Evolutionary conservation across 2,888 invertebrate species (phyloP).

Genomic region (Heliconius ismenius): DNA sequence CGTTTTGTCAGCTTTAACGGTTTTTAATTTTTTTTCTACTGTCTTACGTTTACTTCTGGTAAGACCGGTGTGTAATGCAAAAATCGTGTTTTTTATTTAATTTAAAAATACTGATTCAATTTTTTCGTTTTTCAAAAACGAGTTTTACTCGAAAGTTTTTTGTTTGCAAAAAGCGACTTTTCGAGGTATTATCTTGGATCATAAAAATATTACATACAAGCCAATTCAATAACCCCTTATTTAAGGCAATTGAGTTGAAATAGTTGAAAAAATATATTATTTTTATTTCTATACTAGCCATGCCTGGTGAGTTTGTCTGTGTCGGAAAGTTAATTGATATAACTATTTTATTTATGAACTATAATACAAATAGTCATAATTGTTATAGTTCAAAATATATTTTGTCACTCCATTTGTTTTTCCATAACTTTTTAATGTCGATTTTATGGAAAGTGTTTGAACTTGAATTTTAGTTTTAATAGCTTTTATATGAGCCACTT

Average conservation of each 20-base stretch:
- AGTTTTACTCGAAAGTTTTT: slow-evolving; percentile 24
- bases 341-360: not conserved
- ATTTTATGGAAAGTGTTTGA: slow-evolving; percentile 27
- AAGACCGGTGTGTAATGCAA: slow-evolving; percentile 11
- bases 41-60: not conserved
- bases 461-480: slow-evolving; percentile 27
- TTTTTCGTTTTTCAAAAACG: slow-evolving; percentile 19
- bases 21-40: slow-evolving; percentile 5
- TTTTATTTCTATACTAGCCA: not conserved
- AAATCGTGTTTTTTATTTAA: slow-evolving; percentile 21
- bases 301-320: not conserved
- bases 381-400: not conserved
- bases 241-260: not conserved
- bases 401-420: not conserved
- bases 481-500: slow-evolving; percentile 32
- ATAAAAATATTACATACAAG: slow-evolving; percentile 19
- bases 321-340: not conserved
- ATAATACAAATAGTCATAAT: not conserved
- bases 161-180: slow-evolving; percentile 13
- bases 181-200: slow-evolving; percentile 5
- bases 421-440: slow-evolving; percentile 15
- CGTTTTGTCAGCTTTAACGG: slow-evolving; percentile 4
- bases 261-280: not conserved
- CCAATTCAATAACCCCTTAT: slow-evolving; percentile 20
- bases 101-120: slow-evolving; percentile 12